Evolutionary conservation across 1,140 invertebrate genomes (phyloP), one percentile per base, ranked within the genome.

Genomic region (Sitobion miscanthi): DNA sequence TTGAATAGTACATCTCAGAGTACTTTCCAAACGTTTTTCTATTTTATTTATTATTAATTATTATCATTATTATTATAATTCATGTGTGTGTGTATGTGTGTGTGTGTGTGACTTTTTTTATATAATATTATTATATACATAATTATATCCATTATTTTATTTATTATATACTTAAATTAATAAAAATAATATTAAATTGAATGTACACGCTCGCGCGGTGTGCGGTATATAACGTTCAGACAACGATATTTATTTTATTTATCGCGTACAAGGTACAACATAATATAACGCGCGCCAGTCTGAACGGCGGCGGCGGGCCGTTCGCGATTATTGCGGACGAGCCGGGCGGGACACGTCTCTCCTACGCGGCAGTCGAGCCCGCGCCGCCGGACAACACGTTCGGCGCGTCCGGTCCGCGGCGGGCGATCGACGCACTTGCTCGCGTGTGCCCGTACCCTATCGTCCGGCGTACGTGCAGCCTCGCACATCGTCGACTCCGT

Each of bases 21-120:
- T n/a, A 87, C 45, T 87, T 49, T 87, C 14, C 45, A 87, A n/a
- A 87, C 14, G 45, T 87, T 87, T 87, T 87, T 77, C 6, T 85
- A 85, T 45, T 11, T 45, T 38, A 21, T 83, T 83, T 83, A 83
- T 83, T 42, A 85, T 85, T 38, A 62, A 8, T 62, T 62, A 62
- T 62, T 57, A 57, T 57, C 7, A 25, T 7, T 57, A 57, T 35
- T 35, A 35, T 57, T 57, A 23, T 57, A 23, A 57, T 25, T n/a
- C 30, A 69, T n/a, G 62, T 14, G 4, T 69, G 30, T 30, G 25
- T 62, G 57, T 69, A 11, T 62, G 8, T 11, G 25, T 57, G 54
- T 54, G 52, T 7, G 52, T 54, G 52, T 35, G 35, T 7, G 52
- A 57, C 23, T 83, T 42, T 83, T 83, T 82, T 82, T 35, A 82